These are phyloP conservation scores for Sylvia atricapilla DNA, from an alignment of 2,113 vertebrate species.

Conservation along the genomic window DNA sequence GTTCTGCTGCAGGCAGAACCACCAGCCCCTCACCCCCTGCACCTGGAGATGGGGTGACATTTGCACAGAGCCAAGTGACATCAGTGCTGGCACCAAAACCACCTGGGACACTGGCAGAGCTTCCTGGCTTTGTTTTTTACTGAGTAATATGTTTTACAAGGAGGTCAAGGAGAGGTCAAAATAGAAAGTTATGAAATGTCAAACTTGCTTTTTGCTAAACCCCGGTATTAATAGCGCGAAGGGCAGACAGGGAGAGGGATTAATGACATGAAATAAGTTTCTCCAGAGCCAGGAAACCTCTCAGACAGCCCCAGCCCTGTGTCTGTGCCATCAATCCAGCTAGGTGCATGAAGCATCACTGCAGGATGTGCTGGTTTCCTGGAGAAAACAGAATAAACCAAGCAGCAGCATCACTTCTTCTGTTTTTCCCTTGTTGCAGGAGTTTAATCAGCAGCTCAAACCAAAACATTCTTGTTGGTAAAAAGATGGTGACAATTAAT, in stretches of 20 bases:
- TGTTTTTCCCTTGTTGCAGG: neutral
- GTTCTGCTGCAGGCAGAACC: neutral
- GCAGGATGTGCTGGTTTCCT: neutral
- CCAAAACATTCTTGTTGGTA: neutral
- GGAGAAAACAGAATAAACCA: neutral
- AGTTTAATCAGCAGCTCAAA: conserved; percentile 29
- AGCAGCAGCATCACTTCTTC: neutral
- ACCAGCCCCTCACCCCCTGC: neutral
- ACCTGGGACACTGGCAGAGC: rapidly evolving
- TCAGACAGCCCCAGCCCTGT: neutral
- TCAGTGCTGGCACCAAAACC: neutral
- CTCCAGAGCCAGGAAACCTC: neutral
- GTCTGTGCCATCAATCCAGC: neutral
- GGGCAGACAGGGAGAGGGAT: neutral
- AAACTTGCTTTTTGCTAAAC: neutral
- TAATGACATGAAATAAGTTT: neutral
- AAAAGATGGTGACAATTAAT: conserved; percentile 32
- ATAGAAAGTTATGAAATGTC: neutral
- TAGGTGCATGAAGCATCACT: neutral
- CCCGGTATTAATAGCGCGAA: rapidly evolving
- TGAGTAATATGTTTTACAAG: neutral
- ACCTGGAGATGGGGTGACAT: neutral
- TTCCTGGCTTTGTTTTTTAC: neutral
- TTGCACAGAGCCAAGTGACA: rapidly evolving
- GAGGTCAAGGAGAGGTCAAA: neutral